These are phyloP conservation scores for Lasioglossum calceatum DNA, from an alignment of 2,888 invertebrate genomes.

Conservation along the genomic window DNA sequence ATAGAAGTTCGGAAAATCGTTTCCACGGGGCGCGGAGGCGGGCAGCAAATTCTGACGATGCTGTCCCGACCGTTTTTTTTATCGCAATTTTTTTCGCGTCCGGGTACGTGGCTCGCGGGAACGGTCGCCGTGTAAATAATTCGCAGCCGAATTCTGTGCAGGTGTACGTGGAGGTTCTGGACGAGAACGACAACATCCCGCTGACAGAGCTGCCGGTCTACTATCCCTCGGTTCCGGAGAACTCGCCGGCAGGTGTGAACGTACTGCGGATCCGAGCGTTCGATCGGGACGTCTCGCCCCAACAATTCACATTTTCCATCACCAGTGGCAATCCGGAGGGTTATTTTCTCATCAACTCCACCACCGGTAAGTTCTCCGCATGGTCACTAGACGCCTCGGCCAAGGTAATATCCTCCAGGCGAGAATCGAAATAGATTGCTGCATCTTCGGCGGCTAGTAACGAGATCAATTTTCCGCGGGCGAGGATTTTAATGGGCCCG, in stretches of 20 bases:
- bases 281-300: slow-evolving; percentile 90
- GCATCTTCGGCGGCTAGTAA: slow-evolving; percentile 29
- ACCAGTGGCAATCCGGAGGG: slow-evolving; percentile 96
- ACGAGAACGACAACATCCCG: slow-evolving; percentile 98
- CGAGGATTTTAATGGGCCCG: slow-evolving; percentile 58
- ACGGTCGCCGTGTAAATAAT: slow-evolving; percentile 39
- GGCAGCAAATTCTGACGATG: neutral
- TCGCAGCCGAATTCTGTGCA: slow-evolving; percentile 77
- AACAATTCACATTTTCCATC: slow-evolving; percentile 92
- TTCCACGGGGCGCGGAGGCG: neutral
- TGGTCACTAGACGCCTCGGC: slow-evolving; percentile 36
- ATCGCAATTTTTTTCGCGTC: slow-evolving; percentile 41
- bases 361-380: slow-evolving; percentile 88
- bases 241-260: slow-evolving; percentile 89
- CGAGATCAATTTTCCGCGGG: slow-evolving; percentile 56
- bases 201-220: slow-evolving; percentile 95
- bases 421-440: slow-evolving; percentile 55
- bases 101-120: neutral
- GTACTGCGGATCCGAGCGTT: slow-evolving; percentile 91
- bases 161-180: slow-evolving; percentile 93
- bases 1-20: neutral
- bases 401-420: slow-evolving; percentile 43
- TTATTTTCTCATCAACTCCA: slow-evolving; percentile 94
- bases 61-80: slow-evolving; percentile 30
- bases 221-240: slow-evolving; percentile 92